Evolutionary conservation across 2,113 vertebrate species (phyloP).

Genomic region (Eupsittula cactorum): DNA sequence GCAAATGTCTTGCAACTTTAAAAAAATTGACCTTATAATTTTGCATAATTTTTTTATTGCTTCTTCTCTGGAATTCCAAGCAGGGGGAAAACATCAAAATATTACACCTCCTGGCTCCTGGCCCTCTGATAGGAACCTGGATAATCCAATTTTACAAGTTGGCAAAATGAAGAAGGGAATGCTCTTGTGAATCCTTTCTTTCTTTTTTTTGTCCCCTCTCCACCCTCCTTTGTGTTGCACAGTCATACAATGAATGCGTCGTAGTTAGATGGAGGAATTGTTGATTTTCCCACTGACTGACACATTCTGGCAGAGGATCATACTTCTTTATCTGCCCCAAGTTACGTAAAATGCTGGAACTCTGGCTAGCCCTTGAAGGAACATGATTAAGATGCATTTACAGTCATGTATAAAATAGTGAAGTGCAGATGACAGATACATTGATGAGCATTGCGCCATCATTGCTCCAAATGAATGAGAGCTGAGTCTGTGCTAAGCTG

Average conservation of each 20-base stretch:
- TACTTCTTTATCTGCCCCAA: neutral
- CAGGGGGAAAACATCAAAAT: neutral
- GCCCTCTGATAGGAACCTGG: neutral
- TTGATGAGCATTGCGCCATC: neutral
- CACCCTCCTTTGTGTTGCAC: neutral
- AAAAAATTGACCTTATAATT: neutral
- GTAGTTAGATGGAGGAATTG: neutral
- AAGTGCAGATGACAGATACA: neutral
- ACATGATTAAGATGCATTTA: neutral
- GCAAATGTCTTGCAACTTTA: neutral
- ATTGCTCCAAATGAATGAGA: neutral
- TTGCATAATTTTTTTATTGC: neutral
- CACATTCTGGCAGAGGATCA: neutral
- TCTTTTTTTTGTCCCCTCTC: neutral
- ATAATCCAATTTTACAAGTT: neutral
- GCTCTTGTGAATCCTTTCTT: neutral
- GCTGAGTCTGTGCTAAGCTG: neutral
- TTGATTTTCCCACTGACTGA: neutral
- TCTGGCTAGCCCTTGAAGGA: neutral
- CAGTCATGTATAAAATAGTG: neutral
- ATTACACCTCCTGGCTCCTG: neutral
- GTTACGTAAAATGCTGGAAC: neutral
- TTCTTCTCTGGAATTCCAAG: neutral
- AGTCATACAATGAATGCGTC: neutral
- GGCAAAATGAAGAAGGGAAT: neutral